Evolutionary conservation across 2,113 vertebrate genomes (phyloP), one percentile per base, ranked within the genome.

Genomic region (Dipodomys ordii): DNA sequence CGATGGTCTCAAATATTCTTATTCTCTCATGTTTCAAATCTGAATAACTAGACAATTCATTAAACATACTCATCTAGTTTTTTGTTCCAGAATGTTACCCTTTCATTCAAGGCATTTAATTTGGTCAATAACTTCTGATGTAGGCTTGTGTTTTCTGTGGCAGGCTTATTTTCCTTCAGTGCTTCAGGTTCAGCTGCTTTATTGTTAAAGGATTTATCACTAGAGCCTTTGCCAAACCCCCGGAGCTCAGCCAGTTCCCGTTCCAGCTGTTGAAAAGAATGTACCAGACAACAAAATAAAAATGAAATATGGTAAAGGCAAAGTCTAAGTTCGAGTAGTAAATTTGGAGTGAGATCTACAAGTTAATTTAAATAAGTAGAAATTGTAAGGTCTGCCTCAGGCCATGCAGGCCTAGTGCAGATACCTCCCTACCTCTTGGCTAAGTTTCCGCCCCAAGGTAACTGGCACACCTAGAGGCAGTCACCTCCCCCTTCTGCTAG

Each of bases 61-160:
- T 82, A 87, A 91, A 97, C 98, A 91, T 97, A 99, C 98, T 98
- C 97, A 92, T 98, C 96, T 74, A 99, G 84, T 88, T 97, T 98
- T 95, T 95, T 98, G 57, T 95, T 98, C 98, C 98, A 98, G 90
- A 98, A 95, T 69, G 92, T 93, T 92, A 98, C 87, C 96, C 98
- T 98, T 96, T 98, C 96, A 95, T 96, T 97, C 84, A 99, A 93
- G 7, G 96, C 94, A 69, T 97, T 97, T 83, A 98, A 93, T 97
- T 99, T 99, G 86, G 39, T 8, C 32, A 94, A 60, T 39, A 98
- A 96, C 97, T 97, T 97, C 73, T 97, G 92, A 92, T 98, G 97
- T 87, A 97, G 78, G 46, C 11, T 91, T 32, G 88, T 87, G 69
- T 98, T 97, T 77, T 49, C 74, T 39, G 22, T 30, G 39, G 35